A percentile compares a stretch with the other conserved stretches of the same genome.
Evolutionary conservation across 2,888 invertebrate genomes (phyloP).

Genomic region (Thelaira solivaga): DNA sequence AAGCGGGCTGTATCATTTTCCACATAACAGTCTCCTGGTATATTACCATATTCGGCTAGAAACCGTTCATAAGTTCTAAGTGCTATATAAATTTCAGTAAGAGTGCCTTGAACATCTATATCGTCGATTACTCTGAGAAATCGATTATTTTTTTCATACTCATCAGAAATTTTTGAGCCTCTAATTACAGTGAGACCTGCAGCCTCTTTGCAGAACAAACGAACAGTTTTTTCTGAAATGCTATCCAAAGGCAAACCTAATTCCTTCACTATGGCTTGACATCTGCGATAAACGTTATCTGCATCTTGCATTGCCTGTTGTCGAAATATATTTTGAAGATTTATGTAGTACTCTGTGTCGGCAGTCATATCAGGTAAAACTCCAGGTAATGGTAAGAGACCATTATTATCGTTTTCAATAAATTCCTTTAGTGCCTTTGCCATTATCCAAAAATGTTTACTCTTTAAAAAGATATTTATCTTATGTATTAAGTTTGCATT

Average conservation of each 20-base stretch:
- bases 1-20: conserved; percentile 93
- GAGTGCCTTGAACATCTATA: conserved; percentile 89
- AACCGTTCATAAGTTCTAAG: conserved; percentile 95
- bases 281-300: conserved; percentile 88
- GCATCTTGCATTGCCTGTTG: conserved; percentile 90
- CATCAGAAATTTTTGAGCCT: conserved; percentile 88
- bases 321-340: conserved; percentile 91
- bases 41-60: conserved; percentile 89
- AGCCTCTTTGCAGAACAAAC: conserved; percentile 92
- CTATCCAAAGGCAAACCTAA: conserved; percentile 85
- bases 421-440: conserved; percentile 92
- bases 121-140: conserved; percentile 79
- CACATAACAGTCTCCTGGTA: conserved; percentile 92
- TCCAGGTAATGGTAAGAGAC: conserved; percentile 89
- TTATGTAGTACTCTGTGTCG: conserved; percentile 92
- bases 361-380: conserved; percentile 97
- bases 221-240: conserved; percentile 88
- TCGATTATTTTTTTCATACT: conserved; percentile 83
- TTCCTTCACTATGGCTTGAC: conserved; percentile 87
- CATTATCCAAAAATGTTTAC: conserved; percentile 94
- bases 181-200: conserved; percentile 87
- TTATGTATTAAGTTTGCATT: neutral
- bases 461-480: conserved; percentile 76
- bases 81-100: conserved; percentile 93
- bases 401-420: conserved; percentile 88